Base-by-base conservation (phyloP, 2,113 vertebrate species). In the Ibidorhyncha struthersii region DNA sequence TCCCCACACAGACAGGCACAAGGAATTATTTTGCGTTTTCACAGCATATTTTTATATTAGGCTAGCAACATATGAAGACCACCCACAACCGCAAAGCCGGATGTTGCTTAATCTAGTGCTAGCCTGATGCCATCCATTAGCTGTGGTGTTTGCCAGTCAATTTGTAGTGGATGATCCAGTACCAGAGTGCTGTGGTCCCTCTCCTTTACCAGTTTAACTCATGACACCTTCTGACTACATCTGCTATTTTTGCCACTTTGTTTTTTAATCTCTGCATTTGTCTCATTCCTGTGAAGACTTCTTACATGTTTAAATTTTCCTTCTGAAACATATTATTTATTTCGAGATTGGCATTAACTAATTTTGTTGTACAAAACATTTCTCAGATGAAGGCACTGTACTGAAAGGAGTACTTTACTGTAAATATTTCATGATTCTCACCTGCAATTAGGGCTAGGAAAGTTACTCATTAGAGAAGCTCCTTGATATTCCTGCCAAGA, bases 401-500 rank as follows among this genome's bases (percentile, higher is more conserved):
- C 76, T 53, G 87, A 80, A 78, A 91, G 71, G 70, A 94, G 61
- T 22, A 34, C 62, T 95, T 93, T 90, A 91, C 92, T 91, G 96
- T 94, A 96, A 96, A 94, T 82, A 94, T 76, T 95, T 96, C 67
- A 50, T 47, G 53, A 86, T 81, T 89, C 52, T 77, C 82, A 95
- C 82, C 80, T 93, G 85, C 85, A 95, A 43, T 95, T 86, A 95
- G 76, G 47, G 59, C 79, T 92, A 81, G 71, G 38, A 95, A 86
- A 95, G 90, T 92, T 93, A 86, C 67, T 90, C 72, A 52, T 92
- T 89, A 90, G 45, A 96, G 79, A 47, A 89, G 38, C 40, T 95
- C 76, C 96, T 97, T 97, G 85, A 92, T 94, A 83, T 41, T 73
- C 45, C 82, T 95, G 96, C 95, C 96, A 97, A 93, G 94, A 90